Evolutionary conservation across 2,113 vertebrate genomes (phyloP).

Genomic region (Alectura lathami): DNA sequence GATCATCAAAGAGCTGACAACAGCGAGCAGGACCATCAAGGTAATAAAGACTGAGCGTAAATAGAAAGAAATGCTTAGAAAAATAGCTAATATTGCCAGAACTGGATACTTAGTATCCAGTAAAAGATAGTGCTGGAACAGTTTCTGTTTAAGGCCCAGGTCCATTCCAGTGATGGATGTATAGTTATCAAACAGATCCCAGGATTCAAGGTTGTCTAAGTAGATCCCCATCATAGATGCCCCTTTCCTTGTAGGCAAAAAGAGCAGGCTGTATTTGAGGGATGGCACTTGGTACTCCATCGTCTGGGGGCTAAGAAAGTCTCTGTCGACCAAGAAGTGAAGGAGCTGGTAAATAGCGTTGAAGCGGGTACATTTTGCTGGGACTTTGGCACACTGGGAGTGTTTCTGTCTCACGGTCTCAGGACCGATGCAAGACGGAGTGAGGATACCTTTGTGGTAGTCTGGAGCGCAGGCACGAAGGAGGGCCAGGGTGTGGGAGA

Average conservation of each 20-base stretch:
- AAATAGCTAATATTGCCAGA: constrained; percentile 85
- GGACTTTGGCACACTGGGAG: constrained; percentile 85
- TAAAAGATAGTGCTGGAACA: constrained; percentile 91
- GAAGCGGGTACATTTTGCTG: constrained; percentile 87
- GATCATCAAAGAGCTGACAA: constrained; percentile 85
- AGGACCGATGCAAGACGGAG: constrained; percentile 81
- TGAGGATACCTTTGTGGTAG: constrained; percentile 88
- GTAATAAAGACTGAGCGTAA: constrained; percentile 90
- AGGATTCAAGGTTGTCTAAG: constrained; percentile 84
- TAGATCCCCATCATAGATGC: constrained; percentile 92
- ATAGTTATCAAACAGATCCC: constrained; percentile 87
- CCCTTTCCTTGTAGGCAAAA: constrained; percentile 88
- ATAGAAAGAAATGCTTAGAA: constrained; percentile 89
- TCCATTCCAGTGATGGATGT: constrained; percentile 95
- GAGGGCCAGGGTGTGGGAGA: constrained; percentile 86
- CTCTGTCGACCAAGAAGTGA: constrained; percentile 93
- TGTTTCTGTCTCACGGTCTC: constrained; percentile 78
- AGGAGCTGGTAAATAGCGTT: constrained; percentile 89
- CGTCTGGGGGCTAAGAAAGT: constrained; percentile 94
- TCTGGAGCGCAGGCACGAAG: constrained; percentile 90
- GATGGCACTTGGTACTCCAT: constrained; percentile 95
- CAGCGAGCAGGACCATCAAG: constrained; percentile 83
- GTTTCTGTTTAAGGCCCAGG: constrained; percentile 91
- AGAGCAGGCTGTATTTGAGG: constrained; percentile 93
- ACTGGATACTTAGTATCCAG: constrained; percentile 90